Evolutionary conservation across 2,113 vertebrate genomes (phyloP).

Genomic region (Sylvietta virens): DNA sequence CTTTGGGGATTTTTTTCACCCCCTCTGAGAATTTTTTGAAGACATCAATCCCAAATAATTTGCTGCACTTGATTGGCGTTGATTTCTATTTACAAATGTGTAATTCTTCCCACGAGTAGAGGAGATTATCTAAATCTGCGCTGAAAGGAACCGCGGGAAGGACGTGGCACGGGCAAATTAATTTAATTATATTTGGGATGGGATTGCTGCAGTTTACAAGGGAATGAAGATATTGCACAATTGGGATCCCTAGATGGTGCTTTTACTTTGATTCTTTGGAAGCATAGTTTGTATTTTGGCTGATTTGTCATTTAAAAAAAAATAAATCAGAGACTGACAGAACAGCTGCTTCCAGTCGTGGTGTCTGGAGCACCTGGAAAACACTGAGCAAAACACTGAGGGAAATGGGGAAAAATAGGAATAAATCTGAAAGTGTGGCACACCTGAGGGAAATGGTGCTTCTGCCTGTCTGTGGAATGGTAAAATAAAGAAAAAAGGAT

Average conservation of each 20-base stretch:
- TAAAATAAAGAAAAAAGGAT: background rate
- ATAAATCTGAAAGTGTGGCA: background rate
- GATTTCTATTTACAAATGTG: background rate
- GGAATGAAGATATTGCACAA: background rate
- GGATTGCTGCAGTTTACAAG: background rate
- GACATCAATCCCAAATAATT: background rate
- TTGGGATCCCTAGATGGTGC: background rate
- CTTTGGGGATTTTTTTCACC: accelerated
- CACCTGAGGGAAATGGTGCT: background rate
- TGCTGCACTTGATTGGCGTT: background rate
- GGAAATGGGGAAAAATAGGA: background rate
- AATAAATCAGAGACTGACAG: background rate
- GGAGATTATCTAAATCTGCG: background rate
- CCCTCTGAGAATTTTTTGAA: background rate
- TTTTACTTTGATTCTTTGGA: background rate
- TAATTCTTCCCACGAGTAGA: background rate
- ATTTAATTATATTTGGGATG: background rate
- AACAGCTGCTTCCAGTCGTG: background rate
- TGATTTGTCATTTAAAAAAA: background rate
- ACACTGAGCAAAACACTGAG: background rate
- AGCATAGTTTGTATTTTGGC: background rate
- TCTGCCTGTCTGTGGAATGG: background rate
- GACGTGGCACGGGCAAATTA: background rate
- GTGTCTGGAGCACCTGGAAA: background rate
- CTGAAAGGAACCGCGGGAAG: background rate